Conservation (phyloP, 2,113 vertebrate genomes). For the Caretta caretta region DNA sequence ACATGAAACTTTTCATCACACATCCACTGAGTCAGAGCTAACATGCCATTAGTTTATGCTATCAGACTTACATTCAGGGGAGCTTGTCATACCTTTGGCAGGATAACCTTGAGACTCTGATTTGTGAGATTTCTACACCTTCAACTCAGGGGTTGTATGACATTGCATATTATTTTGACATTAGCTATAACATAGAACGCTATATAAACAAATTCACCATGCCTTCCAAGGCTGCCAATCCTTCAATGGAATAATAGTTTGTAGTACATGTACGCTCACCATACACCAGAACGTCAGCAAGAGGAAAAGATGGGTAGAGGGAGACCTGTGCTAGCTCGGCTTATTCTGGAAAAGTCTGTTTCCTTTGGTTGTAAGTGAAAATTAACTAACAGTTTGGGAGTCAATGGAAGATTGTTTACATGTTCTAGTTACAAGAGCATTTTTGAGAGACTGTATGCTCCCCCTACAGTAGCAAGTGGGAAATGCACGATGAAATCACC, state of each 20-base stretch:
- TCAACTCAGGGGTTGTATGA: not conserved
- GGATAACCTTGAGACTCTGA: not conserved
- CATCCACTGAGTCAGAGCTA: not conserved
- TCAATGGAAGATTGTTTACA: accelerated
- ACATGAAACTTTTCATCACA: not conserved
- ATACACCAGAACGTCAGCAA: not conserved
- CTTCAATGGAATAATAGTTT: not conserved
- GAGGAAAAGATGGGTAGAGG: not conserved
- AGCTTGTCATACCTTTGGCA: not conserved
- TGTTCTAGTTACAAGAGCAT: not conserved
- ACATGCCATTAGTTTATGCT: accelerated
- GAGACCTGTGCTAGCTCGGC: not conserved
- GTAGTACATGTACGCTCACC: not conserved
- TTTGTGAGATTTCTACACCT: accelerated
- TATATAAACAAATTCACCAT: not conserved
- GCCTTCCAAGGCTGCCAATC: not conserved
- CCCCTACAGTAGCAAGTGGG: not conserved
- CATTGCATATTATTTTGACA: not conserved
- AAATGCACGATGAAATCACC: not conserved
- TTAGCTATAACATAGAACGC: not conserved
- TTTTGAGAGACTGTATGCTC: not conserved
- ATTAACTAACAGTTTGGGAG: accelerated
- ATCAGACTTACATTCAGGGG: not conserved
- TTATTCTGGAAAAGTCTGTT: accelerated
- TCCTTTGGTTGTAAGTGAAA: accelerated